A percentile compares a stretch with the other conserved stretches of the same genome.
Conservation (phyloP, 2,888 invertebrate species). For the Cataglyphis altisquamis region DNA sequence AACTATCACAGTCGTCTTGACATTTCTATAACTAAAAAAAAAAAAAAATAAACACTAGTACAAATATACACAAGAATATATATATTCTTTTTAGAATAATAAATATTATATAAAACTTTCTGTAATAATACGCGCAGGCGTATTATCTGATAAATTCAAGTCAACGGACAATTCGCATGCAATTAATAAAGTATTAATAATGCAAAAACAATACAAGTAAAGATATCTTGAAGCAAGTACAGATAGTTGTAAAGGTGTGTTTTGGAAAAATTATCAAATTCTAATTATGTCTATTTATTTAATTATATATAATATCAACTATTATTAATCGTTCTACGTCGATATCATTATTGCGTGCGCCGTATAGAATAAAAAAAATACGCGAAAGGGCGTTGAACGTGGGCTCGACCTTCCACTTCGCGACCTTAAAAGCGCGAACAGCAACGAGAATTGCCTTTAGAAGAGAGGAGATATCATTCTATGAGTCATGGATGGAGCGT, state of each 20-base stretch:
- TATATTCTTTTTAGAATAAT: not conserved
- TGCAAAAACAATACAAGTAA: not conserved
- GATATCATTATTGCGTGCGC: slow-evolving; percentile 20
- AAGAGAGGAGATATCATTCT: slow-evolving; percentile 38
- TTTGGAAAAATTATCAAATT: slow-evolving; percentile 23
- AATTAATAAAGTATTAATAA: not conserved
- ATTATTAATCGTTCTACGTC: not conserved
- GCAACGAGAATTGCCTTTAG: slow-evolving; percentile 57
- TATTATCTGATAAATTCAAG: not conserved
- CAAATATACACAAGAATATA: not conserved
- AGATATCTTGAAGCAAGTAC: not conserved
- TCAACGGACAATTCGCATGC: not conserved
- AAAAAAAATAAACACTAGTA: no score
- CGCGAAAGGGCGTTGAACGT: slow-evolving; percentile 64
- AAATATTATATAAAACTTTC: not conserved
- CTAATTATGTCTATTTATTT: not conserved
- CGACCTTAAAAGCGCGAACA: slow-evolving; percentile 55
- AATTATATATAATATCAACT: slow-evolving; percentile 10
- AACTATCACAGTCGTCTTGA: not conserved
- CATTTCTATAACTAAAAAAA: not conserved
- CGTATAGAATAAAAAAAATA: slow-evolving; percentile 25
- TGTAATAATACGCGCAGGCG: not conserved
- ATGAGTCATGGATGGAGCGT: slow-evolving; percentile 43
- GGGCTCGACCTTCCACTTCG: slow-evolving; percentile 53
- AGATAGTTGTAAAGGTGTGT: not conserved